Evolutionary conservation across 2,888 invertebrate species (phyloP), one percentile per base, ranked within the genome.

Genomic region (Laothoe populi): DNA sequence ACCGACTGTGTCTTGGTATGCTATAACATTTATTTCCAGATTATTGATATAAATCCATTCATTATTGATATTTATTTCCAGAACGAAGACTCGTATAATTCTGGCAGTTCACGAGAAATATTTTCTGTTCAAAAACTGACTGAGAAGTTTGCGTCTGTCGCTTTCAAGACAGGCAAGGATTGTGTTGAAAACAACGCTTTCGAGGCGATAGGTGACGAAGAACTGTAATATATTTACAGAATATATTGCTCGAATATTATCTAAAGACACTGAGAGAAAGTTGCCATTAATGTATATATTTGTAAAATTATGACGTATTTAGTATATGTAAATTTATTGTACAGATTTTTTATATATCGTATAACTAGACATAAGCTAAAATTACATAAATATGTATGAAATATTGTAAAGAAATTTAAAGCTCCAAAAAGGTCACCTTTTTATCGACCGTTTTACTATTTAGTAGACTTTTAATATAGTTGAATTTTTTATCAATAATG

Each of bases 191-290:
- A 98, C 88, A 96, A 97, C 85, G 98, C 98, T 23, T 99, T 99
- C 83, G 97, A 98, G 86, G 98, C 97, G 59, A 98, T 99, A 71
- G 98, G 98, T 3, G 99, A 99, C 81, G 99, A 98, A 75, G 99
- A 99, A 89, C 93, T 97, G 76, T 97, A 59, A 42, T 48, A 57
- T 49, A 40, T 42, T 61, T 26, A 59, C 65, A 60, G 48, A 66
- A 60, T 65, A 66, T 66, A 67, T 49, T 61, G 66, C 63, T 77
- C 70, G 69, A 78, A 76, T 64, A 70, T 74, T 77, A 77, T 80
- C 86, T 86, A 84, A 87, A 76, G 72, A 70, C 63, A 71, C 63
- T 70, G 74, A 75, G 46, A 2, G 21, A 72, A 77, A 78, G 83
- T 85, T 86, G 86, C 86, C 86, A 86, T 85, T 79, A 77, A 70